Conservation (phyloP, 2,888 invertebrate genomes). For the Platerodrilus igneus region DNA sequence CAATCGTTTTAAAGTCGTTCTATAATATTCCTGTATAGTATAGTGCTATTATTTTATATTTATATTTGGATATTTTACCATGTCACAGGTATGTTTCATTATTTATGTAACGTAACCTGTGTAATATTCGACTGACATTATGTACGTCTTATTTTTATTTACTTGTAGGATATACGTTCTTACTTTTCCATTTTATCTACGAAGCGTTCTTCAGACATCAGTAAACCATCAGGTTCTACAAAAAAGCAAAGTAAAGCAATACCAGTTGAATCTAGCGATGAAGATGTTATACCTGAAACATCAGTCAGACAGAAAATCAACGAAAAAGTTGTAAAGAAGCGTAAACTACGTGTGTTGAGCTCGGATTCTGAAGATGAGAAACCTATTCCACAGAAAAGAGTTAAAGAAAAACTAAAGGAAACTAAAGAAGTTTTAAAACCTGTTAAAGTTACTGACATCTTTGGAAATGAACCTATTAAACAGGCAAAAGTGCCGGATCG, state of each 20-base stretch:
- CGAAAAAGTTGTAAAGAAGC: slow-evolving; percentile 31
- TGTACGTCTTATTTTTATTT: too few relatives aligned
- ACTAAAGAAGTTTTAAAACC: slow-evolving; percentile 46
- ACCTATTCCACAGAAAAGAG: slow-evolving; percentile 25
- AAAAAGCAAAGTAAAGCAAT: slow-evolving; percentile 47
- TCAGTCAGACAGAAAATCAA: slow-evolving; percentile 40
- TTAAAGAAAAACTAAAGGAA: slow-evolving; percentile 29
- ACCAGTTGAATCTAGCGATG: slow-evolving; percentile 53
- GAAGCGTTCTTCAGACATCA: slow-evolving; percentile 32
- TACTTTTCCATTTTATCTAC: slow-evolving; percentile 49
- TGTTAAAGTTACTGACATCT: slow-evolving; percentile 52
- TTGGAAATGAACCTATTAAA: slow-evolving; percentile 59
- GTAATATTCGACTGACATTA: too few relatives aligned
- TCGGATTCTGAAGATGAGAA: slow-evolving; percentile 35
- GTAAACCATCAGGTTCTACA: slow-evolving; percentile 28
- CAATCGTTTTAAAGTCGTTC: too few relatives aligned
- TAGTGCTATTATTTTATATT: too few relatives aligned
- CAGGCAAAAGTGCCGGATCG: slow-evolving; percentile 44
- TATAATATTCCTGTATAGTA: too few relatives aligned
- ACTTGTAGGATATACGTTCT: slow-evolving; percentile 60
- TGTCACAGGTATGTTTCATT: too few relatives aligned
- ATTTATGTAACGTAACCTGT: too few relatives aligned
- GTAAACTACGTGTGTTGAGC: slow-evolving; percentile 29
- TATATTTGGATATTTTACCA: too few relatives aligned
- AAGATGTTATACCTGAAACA: slow-evolving; percentile 56